Percentiles rank a stretch among this genome's conserved stretches.
Conservation (phyloP, 2,888 invertebrate species). For the Cryptus armator region DNA sequence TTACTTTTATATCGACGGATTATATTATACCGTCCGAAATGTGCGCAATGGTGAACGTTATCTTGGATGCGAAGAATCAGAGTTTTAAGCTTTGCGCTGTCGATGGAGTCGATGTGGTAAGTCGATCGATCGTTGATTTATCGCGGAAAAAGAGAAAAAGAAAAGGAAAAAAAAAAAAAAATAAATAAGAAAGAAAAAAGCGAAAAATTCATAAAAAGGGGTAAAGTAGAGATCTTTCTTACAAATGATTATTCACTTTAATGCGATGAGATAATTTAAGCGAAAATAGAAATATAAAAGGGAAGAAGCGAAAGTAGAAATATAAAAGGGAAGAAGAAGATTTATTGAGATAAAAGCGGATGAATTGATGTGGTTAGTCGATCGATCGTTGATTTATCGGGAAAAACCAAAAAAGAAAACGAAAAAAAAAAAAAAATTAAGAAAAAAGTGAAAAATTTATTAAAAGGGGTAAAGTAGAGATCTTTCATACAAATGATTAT, state of each 20-base stretch:
- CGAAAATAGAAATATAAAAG: too few species aligned
- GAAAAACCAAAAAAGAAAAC: too few species aligned
- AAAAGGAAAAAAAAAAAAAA: neutral
- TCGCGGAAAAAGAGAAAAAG: too few species aligned
- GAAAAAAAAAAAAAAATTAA: too few species aligned
- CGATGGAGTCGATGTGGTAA: constrained; percentile 97
- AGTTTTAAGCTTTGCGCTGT: constrained; percentile 98
- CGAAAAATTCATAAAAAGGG: constrained; percentile 10
- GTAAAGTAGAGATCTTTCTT: constrained; percentile 54
- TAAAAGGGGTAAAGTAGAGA: constrained; percentile 58
- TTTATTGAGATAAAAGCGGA: neutral
- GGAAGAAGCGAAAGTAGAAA: neutral
- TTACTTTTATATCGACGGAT: constrained; percentile 97
- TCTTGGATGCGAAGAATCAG: constrained; percentile 98
- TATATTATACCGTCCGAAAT: constrained; percentile 99
- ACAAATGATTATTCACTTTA: neutral
- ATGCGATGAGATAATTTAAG: neutral
- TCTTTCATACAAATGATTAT: neutral
- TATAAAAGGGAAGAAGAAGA: neutral
- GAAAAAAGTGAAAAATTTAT: too few species aligned
- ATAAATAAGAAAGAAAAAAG: neutral
- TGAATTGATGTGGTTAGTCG: constrained; percentile 90
- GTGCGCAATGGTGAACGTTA: constrained; percentile 99
- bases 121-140: constrained; percentile 78
- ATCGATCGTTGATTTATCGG: too few species aligned